Evolutionary conservation across 2,888 invertebrate species (phyloP).

Genomic region (Psylliodes chrysocephalus): DNA sequence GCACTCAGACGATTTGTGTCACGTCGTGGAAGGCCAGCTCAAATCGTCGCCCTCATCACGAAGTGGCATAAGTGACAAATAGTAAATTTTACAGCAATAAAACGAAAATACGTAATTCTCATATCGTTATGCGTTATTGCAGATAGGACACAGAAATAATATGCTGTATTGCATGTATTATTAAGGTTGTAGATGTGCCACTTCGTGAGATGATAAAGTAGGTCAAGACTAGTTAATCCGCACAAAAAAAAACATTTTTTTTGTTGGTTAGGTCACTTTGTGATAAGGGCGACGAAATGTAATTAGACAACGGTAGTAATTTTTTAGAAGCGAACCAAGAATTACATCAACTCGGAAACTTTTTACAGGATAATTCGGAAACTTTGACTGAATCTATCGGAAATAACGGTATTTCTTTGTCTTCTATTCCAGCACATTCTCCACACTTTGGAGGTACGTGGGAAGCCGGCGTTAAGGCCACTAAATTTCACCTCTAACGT

Average conservation of each 20-base stretch:
- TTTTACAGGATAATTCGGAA: not conserved
- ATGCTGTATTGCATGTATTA: too few relatives aligned
- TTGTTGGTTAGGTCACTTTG: slow-evolving; percentile 39
- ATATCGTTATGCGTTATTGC: too few relatives aligned
- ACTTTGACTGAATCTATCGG: slow-evolving; percentile 1
- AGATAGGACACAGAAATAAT: too few relatives aligned
- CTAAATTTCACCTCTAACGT: slow-evolving; percentile 53
- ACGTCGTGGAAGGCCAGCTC: slow-evolving; percentile 39
- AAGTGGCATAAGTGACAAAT: too few relatives aligned
- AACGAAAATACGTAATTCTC: too few relatives aligned
- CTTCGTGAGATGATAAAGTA: too few relatives aligned
- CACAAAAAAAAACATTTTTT: too few relatives aligned
- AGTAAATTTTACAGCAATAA: too few relatives aligned
- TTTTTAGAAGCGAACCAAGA: slow-evolving; percentile 37
- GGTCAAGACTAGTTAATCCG: too few relatives aligned
- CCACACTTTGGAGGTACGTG: slow-evolving; percentile 57
- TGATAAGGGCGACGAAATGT: slow-evolving; percentile 34
- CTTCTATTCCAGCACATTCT: slow-evolving; percentile 18
- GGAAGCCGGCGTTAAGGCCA: slow-evolving; percentile 55
- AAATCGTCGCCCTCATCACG: too few relatives aligned
- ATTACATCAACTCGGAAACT: not conserved
- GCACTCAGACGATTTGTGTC: slow-evolving; percentile 40
- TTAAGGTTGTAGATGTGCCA: too few relatives aligned
- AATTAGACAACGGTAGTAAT: slow-evolving; percentile 42
- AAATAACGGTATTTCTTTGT: slow-evolving; percentile 5